phyloP scores from a whole-genome alignment of 1,140 invertebrate genomes.

The Habropoda laboriosa region DNA sequence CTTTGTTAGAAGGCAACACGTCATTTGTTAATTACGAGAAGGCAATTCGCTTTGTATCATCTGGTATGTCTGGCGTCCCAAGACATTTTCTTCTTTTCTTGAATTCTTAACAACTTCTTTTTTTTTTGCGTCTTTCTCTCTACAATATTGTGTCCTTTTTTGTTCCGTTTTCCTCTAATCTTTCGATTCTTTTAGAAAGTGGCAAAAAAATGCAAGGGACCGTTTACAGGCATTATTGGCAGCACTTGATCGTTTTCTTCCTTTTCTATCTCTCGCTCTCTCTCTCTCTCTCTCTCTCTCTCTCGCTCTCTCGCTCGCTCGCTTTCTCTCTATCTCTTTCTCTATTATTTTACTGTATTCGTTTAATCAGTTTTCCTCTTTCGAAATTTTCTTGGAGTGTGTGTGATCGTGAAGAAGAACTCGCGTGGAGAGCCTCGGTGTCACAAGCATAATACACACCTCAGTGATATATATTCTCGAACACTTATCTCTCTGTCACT shows the following conservation, averaged over 20 bases:
- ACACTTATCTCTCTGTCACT: constrained; percentile 15
- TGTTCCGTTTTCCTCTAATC: neutral
- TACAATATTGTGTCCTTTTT: too few species aligned
- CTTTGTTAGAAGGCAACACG: constrained; percentile 81
- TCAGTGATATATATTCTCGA: neutral
- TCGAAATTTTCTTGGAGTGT: constrained; percentile 54
- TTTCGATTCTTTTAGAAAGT: constrained; percentile 38
- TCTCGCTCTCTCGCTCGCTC: too few species aligned
- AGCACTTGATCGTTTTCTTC: constrained; percentile 79
- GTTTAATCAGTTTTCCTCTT: constrained; percentile 60
- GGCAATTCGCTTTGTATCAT: constrained; percentile 82
- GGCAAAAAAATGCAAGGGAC: constrained; percentile 70
- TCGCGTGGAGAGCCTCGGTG: neutral
- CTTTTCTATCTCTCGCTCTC: too few species aligned
- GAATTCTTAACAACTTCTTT: neutral
- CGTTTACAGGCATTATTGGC: constrained; percentile 80
- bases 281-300: too few species aligned
- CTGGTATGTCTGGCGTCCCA: constrained; percentile 77
- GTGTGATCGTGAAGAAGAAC: constrained; percentile 42
- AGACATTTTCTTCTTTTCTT: constrained; percentile 55
- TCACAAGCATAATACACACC: too few species aligned
- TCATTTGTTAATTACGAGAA: constrained; percentile 80
- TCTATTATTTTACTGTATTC: constrained; percentile 58
- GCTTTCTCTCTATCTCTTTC: too few species aligned
- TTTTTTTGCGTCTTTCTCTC: constrained; percentile 2